phyloP scores from a whole-genome alignment of 2,797 vertebrate species.

The Scolopax bukidnonensis region DNA sequence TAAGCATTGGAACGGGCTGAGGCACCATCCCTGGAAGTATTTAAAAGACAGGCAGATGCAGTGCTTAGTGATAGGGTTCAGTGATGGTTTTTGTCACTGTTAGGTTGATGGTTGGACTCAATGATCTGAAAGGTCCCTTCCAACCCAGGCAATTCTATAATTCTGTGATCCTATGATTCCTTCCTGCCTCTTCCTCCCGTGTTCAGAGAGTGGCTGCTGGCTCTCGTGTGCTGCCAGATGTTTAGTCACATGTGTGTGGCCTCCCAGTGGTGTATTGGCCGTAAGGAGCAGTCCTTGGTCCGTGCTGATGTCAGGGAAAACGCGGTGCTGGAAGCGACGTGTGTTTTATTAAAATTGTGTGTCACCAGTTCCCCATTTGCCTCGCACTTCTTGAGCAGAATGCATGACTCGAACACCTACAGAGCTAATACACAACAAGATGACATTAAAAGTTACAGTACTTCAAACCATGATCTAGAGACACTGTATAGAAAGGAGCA shows the following conservation, averaged over 20 bases:
- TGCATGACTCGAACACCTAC: fast-evolving
- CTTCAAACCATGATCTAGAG: background rate
- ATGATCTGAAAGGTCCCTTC: too few relatives aligned
- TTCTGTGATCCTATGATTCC: background rate
- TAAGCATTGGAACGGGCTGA: too few relatives aligned
- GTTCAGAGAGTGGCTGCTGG: background rate
- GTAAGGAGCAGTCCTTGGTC: background rate
- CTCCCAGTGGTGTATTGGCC: background rate
- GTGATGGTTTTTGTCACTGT: too few relatives aligned
- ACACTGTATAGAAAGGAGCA: background rate
- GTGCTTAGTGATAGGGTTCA: too few relatives aligned
- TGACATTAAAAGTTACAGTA: background rate
- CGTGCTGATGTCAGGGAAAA: background rate
- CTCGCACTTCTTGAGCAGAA: background rate
- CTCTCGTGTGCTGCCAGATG: background rate
- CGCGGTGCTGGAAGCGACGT: background rate
- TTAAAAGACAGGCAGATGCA: too few relatives aligned
- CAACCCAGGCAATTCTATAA: too few relatives aligned
- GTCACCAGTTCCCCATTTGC: background rate
- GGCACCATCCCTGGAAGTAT: too few relatives aligned
- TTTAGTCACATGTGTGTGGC: background rate
- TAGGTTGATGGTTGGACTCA: too few relatives aligned
- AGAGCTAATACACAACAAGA: background rate
- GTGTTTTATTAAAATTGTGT: background rate
- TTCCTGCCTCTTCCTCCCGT: background rate